Evolutionary conservation across 1,140 invertebrate species (phyloP), one percentile per base, ranked within the genome.

Genomic region (Eriosoma lanigerum): DNA sequence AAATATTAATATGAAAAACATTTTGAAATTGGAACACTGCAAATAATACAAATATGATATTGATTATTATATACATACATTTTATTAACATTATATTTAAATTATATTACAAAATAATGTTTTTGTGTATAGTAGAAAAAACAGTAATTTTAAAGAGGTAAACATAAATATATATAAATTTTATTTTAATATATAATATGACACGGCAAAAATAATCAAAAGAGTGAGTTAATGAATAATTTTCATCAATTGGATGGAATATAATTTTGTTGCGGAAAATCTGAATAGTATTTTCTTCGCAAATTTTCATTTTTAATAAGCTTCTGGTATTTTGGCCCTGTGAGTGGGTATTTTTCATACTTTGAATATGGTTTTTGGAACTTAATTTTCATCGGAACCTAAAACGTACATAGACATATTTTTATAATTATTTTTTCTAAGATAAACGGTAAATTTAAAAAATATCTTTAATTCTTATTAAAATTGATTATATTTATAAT

Each of bases 321-420:
- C 10, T 60, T 78, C 21, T 78, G 75, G 29, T 78, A 78, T 15
- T 78, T 78, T 8, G 17, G 15, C 13, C 15, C 38, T 0, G 75
- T 60, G 15, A 78, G 54, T 13, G 54, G 75, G 17, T 78, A 78
- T 48, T 78, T 78, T 48, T 78, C 75, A 48, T 78, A 78, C 0
- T 78, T 78, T 0, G 75, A 78, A 78, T 62, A 78, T 26, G 75
- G 75, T 60, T 60, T 78, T 48, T 78, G 75, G 24, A 78, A 60
- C 38, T 76, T 76, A 8, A 81, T 76, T 68, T 78, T 60, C 81
- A 81, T 78, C 15, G 81, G 81, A 19, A 81, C 73, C 81, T 81
- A 19, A 32, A 64, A 81, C 32, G 29, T 38, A 48, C 6, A 17
- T 56, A 32, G 1, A 26, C n/a, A 38, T 4, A 4, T 38, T 38